Conservation (phyloP, 2,888 invertebrate species). For the Apodemia mormo region DNA sequence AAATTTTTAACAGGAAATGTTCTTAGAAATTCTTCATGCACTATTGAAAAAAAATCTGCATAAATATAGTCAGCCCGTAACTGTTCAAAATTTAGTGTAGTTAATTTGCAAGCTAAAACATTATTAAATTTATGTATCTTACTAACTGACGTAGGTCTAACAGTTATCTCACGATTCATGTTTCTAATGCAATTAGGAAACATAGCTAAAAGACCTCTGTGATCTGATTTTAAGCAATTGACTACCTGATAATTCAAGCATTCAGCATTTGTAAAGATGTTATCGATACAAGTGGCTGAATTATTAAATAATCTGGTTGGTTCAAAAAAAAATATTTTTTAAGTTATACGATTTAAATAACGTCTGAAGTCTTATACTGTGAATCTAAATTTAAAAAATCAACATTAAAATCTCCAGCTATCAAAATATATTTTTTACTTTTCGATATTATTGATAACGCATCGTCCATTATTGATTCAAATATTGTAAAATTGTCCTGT, state of each 20-base stretch:
- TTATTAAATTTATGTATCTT: neutral
- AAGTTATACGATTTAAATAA: neutral
- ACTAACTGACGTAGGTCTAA: neutral
- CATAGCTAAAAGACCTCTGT: neutral
- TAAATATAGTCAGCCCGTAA: neutral
- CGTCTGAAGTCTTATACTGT: neutral
- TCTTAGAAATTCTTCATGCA: neutral
- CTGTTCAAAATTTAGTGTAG: neutral
- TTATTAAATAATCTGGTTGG: neutral
- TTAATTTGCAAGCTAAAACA: neutral
- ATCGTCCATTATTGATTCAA: slow-evolving; percentile 3
- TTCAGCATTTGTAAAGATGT: neutral
- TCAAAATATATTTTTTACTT: neutral
- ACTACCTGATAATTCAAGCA: neutral
- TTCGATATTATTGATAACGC: neutral
- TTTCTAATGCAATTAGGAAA: neutral
- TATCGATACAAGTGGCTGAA: neutral
- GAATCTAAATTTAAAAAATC: neutral
- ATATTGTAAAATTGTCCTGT: neutral
- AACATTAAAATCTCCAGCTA: slow-evolving; percentile 1
- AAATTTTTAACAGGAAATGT: neutral
- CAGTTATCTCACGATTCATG: neutral
- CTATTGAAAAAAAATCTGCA: neutral
- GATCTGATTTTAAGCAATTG: neutral
- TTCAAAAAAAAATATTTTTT: neutral